phyloP scores from a whole-genome alignment of 2,888 invertebrate genomes.

The Drosophila longiperda region DNA sequence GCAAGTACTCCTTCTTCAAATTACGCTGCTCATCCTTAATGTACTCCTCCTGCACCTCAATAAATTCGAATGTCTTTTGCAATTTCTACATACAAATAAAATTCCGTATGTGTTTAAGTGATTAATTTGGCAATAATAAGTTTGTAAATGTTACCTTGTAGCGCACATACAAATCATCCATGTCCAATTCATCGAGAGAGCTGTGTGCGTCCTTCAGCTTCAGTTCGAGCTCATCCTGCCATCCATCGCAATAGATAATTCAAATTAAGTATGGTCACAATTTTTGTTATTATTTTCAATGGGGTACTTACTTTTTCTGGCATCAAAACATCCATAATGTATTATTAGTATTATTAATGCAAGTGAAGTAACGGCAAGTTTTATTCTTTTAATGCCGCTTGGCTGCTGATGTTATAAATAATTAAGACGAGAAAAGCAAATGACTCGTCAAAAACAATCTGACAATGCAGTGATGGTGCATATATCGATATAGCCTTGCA shows the following conservation, averaged over 20 bases:
- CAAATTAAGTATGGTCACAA: background rate
- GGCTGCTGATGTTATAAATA: slow-evolving; percentile 20
- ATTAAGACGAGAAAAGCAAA: slow-evolving; percentile 45
- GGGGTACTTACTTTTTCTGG: slow-evolving; percentile 54
- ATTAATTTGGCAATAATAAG: background rate
- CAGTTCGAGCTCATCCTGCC: slow-evolving; percentile 89
- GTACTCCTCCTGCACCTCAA: slow-evolving; percentile 99
- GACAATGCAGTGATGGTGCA: slow-evolving; percentile 16
- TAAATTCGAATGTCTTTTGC: slow-evolving; percentile 97
- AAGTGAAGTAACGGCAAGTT: slow-evolving; percentile 13
- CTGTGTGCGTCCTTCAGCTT: slow-evolving; percentile 89
- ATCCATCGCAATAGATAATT: background rate
- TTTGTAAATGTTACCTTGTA: slow-evolving; percentile 90
- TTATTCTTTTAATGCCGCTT: slow-evolving; percentile 39
- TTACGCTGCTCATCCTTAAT: slow-evolving; percentile 99
- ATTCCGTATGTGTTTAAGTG: background rate
- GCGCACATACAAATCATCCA: slow-evolving; percentile 97
- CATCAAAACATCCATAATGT: slow-evolving; percentile 62
- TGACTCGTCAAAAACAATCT: slow-evolving; percentile 76
- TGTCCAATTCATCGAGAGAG: slow-evolving; percentile 92
- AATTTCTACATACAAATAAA: slow-evolving; percentile 89
- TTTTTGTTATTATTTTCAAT: background rate
- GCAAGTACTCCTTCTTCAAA: slow-evolving; percentile 98
- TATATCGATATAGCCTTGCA: slow-evolving; percentile 11
- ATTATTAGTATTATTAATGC: slow-evolving; percentile 9